Base-by-base conservation (phyloP, 2,797 vertebrate genomes). In the Arnoldichthys spilopterus region DNA sequence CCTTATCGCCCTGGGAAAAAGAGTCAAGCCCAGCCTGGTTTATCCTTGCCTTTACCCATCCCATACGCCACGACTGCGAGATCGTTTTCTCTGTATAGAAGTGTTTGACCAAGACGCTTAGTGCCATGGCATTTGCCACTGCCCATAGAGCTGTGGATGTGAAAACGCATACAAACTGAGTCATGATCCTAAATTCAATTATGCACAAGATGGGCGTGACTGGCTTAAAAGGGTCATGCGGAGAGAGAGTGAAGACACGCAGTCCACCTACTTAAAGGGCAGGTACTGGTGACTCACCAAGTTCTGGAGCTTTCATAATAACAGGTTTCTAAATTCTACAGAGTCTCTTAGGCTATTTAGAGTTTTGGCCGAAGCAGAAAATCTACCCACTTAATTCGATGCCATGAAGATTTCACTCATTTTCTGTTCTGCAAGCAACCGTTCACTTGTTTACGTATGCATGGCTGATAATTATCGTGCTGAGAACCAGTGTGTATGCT, bases 1-100 rank as follows among this genome's bases (percentile, higher is more conserved):
- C 76, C 30, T 86, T 89, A 84, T 92, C 85, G 72, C 84, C 80
- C 84, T 90, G 88, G 88, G 89, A 90, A 90, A 91, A 87, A 74
- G 81, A 85, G 79, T 84, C 15, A 67, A 84, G 82, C 87, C 49
- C 73, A 79, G 86, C 63, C 76, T 0, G 77, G 83, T 63, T 59
- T 81, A 81, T 85, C 61, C 47, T 15, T 47, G 13, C 43, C 43
- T 70, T 22, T 6, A 20, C 54, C 45, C 18, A 6, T 13, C 3
- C 43, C 11, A 13, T 47, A 47, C 3, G 43, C 43, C 63, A 54
- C 32, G 24, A 59, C 12, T 1, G n/a, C 45, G 64, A 9, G 4
- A 82, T 61, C 68, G 37, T 72, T 56, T n/a, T 13, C 32, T 66
- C 43, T 34, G 6, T 30, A 28, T 53, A 22, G 45, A 63, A 16